Conservation (phyloP, 2,113 vertebrate genomes). For the Pogona vitticeps region DNA sequence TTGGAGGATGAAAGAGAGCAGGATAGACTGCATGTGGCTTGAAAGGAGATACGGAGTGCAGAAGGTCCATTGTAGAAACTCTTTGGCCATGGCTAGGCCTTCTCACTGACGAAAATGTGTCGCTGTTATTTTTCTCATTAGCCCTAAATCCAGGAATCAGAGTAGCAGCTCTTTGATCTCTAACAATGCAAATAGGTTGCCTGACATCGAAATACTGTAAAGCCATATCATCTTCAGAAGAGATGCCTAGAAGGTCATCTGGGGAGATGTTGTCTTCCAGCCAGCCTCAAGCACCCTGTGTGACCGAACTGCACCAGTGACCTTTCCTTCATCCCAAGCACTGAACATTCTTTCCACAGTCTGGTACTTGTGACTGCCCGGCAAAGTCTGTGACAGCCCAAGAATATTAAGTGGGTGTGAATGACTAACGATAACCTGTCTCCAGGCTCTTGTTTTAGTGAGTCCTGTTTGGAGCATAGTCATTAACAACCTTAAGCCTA, state of each 20-base stretch:
- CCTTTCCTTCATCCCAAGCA: slow-evolving; percentile 50
- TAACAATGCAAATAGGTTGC: not conserved
- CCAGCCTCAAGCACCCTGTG: slow-evolving; percentile 32
- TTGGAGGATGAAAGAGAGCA: not conserved
- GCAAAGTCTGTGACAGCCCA: not conserved
- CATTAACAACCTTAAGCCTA: slow-evolving; percentile 23
- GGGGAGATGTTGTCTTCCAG: slow-evolving; percentile 17
- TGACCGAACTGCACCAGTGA: slow-evolving; percentile 43
- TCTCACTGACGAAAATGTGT: not conserved
- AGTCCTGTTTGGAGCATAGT: slow-evolving; percentile 8
- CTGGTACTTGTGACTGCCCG: slow-evolving; percentile 42
- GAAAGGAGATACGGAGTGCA: not conserved
- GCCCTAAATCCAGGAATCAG: not conserved
- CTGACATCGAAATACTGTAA: not conserved
- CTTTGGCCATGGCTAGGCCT: not conserved
- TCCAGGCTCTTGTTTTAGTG: slow-evolving; percentile 47
- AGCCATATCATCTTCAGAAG: not conserved
- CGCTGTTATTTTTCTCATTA: too few species aligned
- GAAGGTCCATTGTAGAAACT: not conserved
- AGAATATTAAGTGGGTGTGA: slow-evolving; percentile 40
- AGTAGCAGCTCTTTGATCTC: not conserved
- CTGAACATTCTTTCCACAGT: slow-evolving; percentile 63
- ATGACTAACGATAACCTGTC: slow-evolving; percentile 51
- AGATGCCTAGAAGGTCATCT: slow-evolving; percentile 51
- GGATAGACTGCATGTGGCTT: not conserved